Evolutionary conservation across 2,888 invertebrate species (phyloP).

Genomic region (Pseudococcus longispinus): DNA sequence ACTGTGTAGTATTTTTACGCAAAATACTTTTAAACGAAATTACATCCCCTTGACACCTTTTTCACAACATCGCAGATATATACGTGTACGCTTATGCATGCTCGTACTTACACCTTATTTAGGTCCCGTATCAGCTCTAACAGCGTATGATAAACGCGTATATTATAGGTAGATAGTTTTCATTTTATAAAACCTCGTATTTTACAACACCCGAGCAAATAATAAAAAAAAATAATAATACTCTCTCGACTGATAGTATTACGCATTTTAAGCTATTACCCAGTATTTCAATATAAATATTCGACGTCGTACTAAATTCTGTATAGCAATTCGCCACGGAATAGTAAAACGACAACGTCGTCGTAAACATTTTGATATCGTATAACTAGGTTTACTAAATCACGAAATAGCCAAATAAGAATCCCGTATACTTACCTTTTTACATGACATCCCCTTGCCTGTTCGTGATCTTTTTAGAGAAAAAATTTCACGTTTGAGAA

Average conservation of each 20-base stretch:
- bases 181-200: conserved; percentile 5
- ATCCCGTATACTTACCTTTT: too few species aligned
- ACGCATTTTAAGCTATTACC: neutral
- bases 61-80: neutral
- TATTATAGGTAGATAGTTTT: neutral
- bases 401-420: neutral
- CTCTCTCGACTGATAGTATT: neutral
- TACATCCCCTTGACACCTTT: conserved; percentile 2
- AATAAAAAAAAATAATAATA: neutral
- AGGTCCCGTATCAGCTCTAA: neutral
- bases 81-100: neutral
- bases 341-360: neutral
- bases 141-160: conserved; percentile 2
- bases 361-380: neutral
- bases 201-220: conserved; percentile 22
- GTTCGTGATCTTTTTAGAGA: neutral
- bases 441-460: too few species aligned
- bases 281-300: neutral
- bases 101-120: neutral
- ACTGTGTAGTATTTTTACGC: neutral
- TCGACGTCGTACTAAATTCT: neutral
- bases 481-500: neutral
- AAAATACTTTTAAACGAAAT: conserved; percentile 3
- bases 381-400: neutral
- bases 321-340: neutral